Evolutionary conservation across 1,140 invertebrate species (phyloP).

Genomic region (Rhynchophorus ferrugineus): DNA sequence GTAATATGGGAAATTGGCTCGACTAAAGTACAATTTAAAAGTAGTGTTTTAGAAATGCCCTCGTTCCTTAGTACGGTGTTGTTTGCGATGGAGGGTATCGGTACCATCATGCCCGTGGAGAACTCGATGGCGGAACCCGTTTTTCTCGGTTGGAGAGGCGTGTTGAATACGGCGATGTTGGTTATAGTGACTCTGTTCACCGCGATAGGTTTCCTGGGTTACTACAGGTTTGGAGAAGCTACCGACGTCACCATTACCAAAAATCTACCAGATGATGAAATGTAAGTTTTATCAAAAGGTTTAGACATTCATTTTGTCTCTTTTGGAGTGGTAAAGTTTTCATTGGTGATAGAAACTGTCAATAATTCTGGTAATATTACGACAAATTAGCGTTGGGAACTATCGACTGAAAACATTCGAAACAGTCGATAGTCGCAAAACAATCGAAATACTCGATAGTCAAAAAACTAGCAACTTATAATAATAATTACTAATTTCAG

Average conservation of each 20-base stretch:
- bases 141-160: constrained; percentile 72
- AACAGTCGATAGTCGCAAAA: no score
- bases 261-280: constrained; percentile 26
- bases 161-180: constrained; percentile 74
- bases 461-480: no score
- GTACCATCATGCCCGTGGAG: constrained; percentile 79
- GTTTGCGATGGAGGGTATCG: constrained; percentile 71
- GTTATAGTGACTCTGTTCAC: constrained; percentile 65
- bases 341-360: no score
- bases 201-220: constrained; percentile 76
- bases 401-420: no score
- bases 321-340: no score
- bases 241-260: constrained; percentile 24
- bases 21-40: no score
- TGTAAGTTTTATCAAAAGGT: constrained; percentile 18
- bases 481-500: no score
- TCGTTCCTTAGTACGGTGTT: constrained; percentile 58
- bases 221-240: constrained; percentile 44
- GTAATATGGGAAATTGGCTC: no score
- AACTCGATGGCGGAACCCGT: constrained; percentile 72
- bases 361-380: no score
- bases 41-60: constrained; percentile 41
- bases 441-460: no score
- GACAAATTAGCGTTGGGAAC: no score
- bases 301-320: not conserved